A percentile compares a stretch with the other conserved stretches of the same genome.
Evolutionary conservation across 2,888 invertebrate genomes (phyloP).

Genomic region (Orchesellides sinensis): DNA sequence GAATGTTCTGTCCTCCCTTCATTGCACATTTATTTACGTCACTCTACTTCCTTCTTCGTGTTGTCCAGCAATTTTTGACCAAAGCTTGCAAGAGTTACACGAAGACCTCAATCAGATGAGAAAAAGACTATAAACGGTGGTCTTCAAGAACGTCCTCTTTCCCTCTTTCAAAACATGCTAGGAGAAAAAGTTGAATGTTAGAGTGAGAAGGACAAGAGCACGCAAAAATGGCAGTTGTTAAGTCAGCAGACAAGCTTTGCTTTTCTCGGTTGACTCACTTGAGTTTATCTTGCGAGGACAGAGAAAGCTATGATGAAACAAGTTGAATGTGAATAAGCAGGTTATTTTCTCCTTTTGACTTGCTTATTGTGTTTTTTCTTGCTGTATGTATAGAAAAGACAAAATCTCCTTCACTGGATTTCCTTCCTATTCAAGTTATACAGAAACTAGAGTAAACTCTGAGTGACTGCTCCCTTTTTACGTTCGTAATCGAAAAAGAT

Average conservation of each 20-base stretch:
- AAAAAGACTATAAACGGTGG: slow-evolving; percentile 34
- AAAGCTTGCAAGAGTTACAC: slow-evolving; percentile 2
- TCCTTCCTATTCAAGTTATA: no score
- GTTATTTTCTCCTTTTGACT: slow-evolving; percentile 31
- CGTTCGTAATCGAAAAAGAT: slow-evolving; percentile 11
- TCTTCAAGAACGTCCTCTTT: slow-evolving; percentile 9
- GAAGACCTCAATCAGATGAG: slow-evolving; percentile 49
- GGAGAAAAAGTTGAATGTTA: neutral
- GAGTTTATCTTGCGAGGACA: slow-evolving; percentile 38
- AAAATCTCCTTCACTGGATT: no score
- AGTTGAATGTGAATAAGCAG: slow-evolving; percentile 46
- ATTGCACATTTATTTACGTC: slow-evolving; percentile 54
- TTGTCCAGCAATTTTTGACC: slow-evolving; percentile 20
- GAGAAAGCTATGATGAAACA: neutral
- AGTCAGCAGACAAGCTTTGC: neutral
- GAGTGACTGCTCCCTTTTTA: slow-evolving; percentile 21
- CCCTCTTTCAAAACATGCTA: neutral
- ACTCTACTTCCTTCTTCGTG: neutral
- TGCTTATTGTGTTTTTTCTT: slow-evolving; percentile 9
- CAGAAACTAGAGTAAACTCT: neutral
- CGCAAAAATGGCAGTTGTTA: neutral
- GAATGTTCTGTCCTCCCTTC: slow-evolving; percentile 26
- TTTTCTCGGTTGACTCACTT: slow-evolving; percentile 8
- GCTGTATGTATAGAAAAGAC: slow-evolving; percentile 22
- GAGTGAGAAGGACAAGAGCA: neutral